Percentiles rank a stretch among this genome's conserved stretches.
These are phyloP conservation scores for Carcina quercana DNA, from an alignment of 2,888 invertebrate genomes.

Conservation along the genomic window DNA sequence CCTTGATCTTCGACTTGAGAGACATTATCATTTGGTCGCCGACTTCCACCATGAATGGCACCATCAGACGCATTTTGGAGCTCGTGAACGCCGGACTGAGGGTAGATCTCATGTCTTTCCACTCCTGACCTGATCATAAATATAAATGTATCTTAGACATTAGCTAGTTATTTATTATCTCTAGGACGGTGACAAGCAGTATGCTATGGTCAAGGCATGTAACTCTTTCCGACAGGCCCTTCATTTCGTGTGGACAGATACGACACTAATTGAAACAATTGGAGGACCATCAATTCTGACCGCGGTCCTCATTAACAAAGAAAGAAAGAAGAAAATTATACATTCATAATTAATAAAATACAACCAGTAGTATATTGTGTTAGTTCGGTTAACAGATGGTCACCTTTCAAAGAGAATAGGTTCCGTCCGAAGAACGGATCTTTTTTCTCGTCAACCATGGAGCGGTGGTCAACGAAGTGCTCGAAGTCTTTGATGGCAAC, in stretches of 20 bases:
- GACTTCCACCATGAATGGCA: constrained; percentile 56
- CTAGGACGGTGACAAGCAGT: no score
- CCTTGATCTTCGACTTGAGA: constrained; percentile 27
- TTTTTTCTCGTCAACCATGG: constrained; percentile 35
- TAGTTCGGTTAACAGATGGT: no score
- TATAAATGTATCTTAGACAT: background rate
- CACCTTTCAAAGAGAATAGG: constrained; percentile 40
- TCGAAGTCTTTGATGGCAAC: constrained; percentile 72
- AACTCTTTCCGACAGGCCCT: no score
- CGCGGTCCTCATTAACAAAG: no score
- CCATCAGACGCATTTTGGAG: constrained; percentile 61
- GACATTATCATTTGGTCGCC: constrained; percentile 41
- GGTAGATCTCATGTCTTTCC: constrained; percentile 23
- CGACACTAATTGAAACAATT: no score
- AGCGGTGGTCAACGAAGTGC: constrained; percentile 62
- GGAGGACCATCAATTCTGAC: no score
- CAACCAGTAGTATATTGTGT: no score
- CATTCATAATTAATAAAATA: no score
- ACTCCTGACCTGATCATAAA: constrained; percentile 37
- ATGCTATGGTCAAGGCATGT: no score
- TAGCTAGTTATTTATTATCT: no score
- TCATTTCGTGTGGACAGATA: no score
- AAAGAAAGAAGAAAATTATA: no score
- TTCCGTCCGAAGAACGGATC: constrained; percentile 68
- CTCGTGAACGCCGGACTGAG: constrained; percentile 49